Base-by-base conservation (phyloP, 2,113 vertebrate genomes). In the Corythornis vintsioides region DNA sequence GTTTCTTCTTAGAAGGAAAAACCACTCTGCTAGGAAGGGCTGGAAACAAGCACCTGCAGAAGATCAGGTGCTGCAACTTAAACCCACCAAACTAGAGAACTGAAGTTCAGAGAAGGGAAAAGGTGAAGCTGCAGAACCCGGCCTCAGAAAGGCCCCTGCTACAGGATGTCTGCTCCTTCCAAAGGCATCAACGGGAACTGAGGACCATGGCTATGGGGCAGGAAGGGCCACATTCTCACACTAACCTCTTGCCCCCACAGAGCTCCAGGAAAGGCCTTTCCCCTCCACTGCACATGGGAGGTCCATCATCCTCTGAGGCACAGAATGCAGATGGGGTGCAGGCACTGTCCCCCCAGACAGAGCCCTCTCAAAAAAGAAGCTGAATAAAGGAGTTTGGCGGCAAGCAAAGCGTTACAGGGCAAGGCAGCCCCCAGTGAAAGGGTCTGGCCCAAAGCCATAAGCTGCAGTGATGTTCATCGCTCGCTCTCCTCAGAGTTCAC, bases 391-490 rank as follows among this genome's bases (percentile, higher is more conserved):
- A 74, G 40, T 48, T n/a, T 25, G 71, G 67, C 55, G 66, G 67
- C 83, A 90, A 81, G 80, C 0, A 1, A 90, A 90, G 71, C 4
- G 0, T 14, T n/a, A 18, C 1, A 2, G 66, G 42, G 60, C 70
- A 71, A 69, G 66, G 92, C 71, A 73, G 87, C 53, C 73, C 31
- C 88, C 75, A 45, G 83, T 33, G 77, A 71, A 79, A 69, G 80
- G 56, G 26, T 45, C 48, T 2, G 26, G 11, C 50, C 42, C 7
- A n/a, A 35, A 59, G 87, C 93, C 1, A 0, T 29, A 21, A 61
- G 92, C 56, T 28, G 56, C 1, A 0, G 19, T 40, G 11, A 0
- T 2, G 3, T 8, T 69, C 22, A 38, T 3, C 2, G 0, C 15
- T 22, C 0, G 2, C 69, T 24, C 24, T 43, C 74, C 48, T 35